Conservation (phyloP, 2,797 vertebrate species). For the Liparis tanakae region DNA sequence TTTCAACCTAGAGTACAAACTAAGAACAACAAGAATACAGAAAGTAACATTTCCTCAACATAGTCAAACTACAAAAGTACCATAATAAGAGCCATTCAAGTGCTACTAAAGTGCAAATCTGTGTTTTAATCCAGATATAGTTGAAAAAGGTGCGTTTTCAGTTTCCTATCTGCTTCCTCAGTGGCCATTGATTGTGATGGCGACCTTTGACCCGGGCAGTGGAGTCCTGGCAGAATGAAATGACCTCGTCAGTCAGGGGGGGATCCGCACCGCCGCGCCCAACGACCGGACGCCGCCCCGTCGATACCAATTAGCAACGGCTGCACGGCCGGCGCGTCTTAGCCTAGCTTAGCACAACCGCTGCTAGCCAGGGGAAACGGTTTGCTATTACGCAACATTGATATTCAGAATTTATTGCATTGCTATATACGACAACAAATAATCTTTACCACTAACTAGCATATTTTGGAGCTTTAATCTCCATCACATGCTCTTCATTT, state of each 20-base stretch:
- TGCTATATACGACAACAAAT: background rate
- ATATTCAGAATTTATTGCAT: background rate
- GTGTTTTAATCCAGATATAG: too few relatives aligned
- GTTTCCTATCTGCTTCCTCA: constrained; percentile 40
- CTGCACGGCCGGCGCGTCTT: constrained; percentile 39
- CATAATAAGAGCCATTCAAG: too few relatives aligned
- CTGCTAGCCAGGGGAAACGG: background rate
- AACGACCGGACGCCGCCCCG: constrained; percentile 48
- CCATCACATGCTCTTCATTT: background rate
- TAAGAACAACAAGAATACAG: too few relatives aligned
- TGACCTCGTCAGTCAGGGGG: constrained; percentile 56
- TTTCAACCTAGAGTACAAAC: too few relatives aligned
- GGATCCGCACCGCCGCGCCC: constrained; percentile 65
- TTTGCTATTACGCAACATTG: background rate
- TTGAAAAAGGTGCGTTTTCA: too few relatives aligned
- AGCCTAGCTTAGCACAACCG: constrained; percentile 14
- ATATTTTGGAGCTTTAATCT: background rate
- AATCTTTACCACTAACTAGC: background rate
- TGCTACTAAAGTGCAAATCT: too few relatives aligned
- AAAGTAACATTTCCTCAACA: too few relatives aligned
- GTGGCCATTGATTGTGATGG: constrained; percentile 57
- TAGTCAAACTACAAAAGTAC: too few relatives aligned
- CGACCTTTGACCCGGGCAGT: constrained; percentile 63
- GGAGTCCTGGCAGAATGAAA: constrained; percentile 51
- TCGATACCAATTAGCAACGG: constrained; percentile 70